Conservation (phyloP, 2,888 invertebrate species). For the Pheosia tremula region DNA sequence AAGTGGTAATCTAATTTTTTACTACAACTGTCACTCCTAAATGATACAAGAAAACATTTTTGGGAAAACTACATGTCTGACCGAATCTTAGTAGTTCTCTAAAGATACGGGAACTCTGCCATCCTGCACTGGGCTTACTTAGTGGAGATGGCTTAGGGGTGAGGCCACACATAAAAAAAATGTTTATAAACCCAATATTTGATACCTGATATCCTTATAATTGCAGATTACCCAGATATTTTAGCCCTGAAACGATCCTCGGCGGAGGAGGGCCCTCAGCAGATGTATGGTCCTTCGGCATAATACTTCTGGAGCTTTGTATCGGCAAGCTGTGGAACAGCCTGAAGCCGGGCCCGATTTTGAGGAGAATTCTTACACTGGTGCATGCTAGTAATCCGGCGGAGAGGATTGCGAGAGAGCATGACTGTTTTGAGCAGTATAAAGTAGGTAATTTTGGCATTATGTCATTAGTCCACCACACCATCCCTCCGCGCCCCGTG, state of each 20-base stretch:
- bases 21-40: too few species aligned
- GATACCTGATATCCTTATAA: background rate
- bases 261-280: constrained; percentile 89
- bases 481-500: too few species aligned
- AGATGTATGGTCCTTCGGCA: constrained; percentile 98
- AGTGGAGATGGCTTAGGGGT: too few species aligned
- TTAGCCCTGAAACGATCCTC: constrained; percentile 92
- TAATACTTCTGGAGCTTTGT: constrained; percentile 92
- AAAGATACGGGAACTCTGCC: too few species aligned
- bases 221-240: constrained; percentile 89
- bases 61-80: too few species aligned
- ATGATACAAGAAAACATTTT: too few species aligned
- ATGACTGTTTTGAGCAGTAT: constrained; percentile 87
- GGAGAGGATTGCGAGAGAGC: constrained; percentile 91
- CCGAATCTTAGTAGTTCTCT: too few species aligned
- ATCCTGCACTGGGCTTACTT: too few species aligned
- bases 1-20: too few species aligned
- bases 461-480: too few species aligned
- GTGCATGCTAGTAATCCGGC: constrained; percentile 82
- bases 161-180: too few species aligned
- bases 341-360: constrained; percentile 89
- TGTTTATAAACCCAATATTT: background rate
- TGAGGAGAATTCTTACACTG: constrained; percentile 90
- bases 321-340: constrained; percentile 90
- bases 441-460: constrained; percentile 72